Evolutionary conservation across 2,797 vertebrate genomes (phyloP), one percentile per base, ranked within the genome.

Genomic region (Lerista edwardsae): DNA sequence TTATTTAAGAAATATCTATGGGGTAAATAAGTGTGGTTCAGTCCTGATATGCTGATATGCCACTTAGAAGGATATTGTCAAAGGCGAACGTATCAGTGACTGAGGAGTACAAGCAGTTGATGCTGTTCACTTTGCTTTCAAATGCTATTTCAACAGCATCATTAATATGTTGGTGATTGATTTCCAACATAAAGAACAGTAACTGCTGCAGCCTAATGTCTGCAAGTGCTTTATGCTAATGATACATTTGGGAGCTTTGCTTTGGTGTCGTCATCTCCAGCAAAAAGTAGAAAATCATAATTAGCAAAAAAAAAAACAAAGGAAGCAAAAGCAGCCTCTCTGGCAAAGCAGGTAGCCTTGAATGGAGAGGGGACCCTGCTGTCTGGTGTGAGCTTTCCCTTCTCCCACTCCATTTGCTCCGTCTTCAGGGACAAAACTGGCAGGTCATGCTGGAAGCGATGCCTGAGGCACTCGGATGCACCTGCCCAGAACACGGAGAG

Each of bases 21-120:
- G 77, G 84, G 77, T 83, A 74, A 92, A 91, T 89, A 91, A 75
- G 67, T 71, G 67, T 71, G 89, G 79, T 87, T 69, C 87, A 86
- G 12, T 47, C 78, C 72, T 4, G 76, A 55, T 67, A 1, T 47
- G 74, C 81, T 86, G 80, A 39, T 21, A 92, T n/a, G 17, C 19
- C 84, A 61, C 44, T 85, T 36, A 47, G 34, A 64, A 27, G 57
- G 71, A 64, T 82, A 72, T 64, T 41, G 31, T 75, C 17, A 27
- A 14, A 25, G 29, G 41, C 31, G 51, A 64, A 80, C 67, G 11
- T 47, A 23, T 57, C 29, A 75, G 31, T 62, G 34, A 2, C 29
- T 44, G 71, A 23, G 36, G 25, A 75, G 29, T 29, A 59, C n/a
- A 67, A 31, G n/a, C 65, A n/a, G n/a, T 31, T 67, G 6, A 67